A percentile compares a stretch with the other conserved stretches of the same genome.
Conservation (phyloP, 92 coral and sea anemone species). For the Zoanthus solanderi region DNA sequence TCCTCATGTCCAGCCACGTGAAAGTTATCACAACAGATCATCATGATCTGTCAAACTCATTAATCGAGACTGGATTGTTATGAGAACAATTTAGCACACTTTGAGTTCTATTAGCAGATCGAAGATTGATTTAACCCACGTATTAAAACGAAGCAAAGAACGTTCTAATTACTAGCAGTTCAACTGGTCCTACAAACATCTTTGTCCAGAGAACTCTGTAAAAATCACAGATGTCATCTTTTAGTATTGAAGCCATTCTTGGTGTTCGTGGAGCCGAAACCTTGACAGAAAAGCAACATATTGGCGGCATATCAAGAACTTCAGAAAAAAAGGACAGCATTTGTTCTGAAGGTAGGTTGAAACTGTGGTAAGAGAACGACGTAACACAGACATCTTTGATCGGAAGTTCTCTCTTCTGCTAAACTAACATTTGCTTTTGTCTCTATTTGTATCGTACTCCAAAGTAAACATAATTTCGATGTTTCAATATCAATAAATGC, state of each 20-base stretch:
- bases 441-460: not conserved
- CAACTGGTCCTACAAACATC: not conserved
- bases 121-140: slow-evolving; percentile 58
- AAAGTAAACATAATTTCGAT: not conserved
- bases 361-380: not conserved
- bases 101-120: slow-evolving; percentile 66
- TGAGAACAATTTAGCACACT: slow-evolving; percentile 81
- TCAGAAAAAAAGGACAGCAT: slow-evolving; percentile 28
- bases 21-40: slow-evolving; percentile 55
- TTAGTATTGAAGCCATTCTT: slow-evolving; percentile 80
- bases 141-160: slow-evolving; percentile 32
- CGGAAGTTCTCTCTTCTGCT: slow-evolving; percentile 27
- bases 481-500: not conserved
- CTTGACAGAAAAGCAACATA: not conserved
- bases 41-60: slow-evolving; percentile 85
- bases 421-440: slow-evolving; percentile 33
- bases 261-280: slow-evolving; percentile 51
- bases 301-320: not conserved
- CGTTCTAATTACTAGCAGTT: slow-evolving; percentile 9
- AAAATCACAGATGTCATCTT: slow-evolving; percentile 70
- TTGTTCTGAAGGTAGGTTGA: slow-evolving; percentile 39
- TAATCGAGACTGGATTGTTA: slow-evolving; percentile 79
- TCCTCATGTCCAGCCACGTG: slow-evolving; percentile 78
- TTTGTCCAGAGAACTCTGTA: not conserved
- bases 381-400: slow-evolving; percentile 32